Conservation (phyloP, 2,888 invertebrate species). For the Pycnomerus fuliginosus region DNA sequence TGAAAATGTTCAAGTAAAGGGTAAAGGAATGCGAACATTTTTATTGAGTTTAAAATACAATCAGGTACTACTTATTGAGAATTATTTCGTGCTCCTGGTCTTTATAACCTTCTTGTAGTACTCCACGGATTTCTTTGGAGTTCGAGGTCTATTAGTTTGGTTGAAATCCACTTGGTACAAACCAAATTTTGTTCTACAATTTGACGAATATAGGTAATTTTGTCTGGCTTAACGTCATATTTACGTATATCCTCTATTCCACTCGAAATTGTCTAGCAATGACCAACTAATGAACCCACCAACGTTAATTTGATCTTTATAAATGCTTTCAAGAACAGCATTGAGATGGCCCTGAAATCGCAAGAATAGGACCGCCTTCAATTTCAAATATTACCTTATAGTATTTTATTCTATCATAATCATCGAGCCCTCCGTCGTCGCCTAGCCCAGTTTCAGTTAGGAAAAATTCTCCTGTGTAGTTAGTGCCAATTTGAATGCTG, state of each 20-base stretch:
- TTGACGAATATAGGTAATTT: background rate
- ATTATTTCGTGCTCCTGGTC: too few species aligned
- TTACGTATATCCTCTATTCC: constrained; percentile 55
- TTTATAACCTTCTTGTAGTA: constrained; percentile 59
- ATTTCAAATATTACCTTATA: too few species aligned
- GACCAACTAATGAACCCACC: constrained; percentile 51
- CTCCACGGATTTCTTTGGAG: constrained; percentile 63
- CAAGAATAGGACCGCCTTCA: too few species aligned
- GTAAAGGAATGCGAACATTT: too few species aligned
- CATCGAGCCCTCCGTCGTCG: constrained; percentile 57
- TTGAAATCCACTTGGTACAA: constrained; percentile 67
- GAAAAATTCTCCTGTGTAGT: constrained; percentile 55
- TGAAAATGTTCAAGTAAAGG: too few species aligned
- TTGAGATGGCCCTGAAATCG: constrained; percentile 53
- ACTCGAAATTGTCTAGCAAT: constrained; percentile 44
- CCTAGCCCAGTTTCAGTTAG: constrained; percentile 64
- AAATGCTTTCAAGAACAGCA: constrained; percentile 43
- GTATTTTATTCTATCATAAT: constrained; percentile 56
- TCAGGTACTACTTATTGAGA: too few species aligned
- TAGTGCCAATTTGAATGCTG: too few species aligned
- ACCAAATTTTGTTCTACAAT: constrained; percentile 68
- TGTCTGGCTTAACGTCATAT: constrained; percentile 36
- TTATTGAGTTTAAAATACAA: too few species aligned
- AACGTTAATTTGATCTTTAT: constrained; percentile 47
- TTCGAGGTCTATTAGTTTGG: constrained; percentile 60